Evolutionary conservation across 1,140 invertebrate species (phyloP).

Genomic region (Brachionus asplanchnoidis): DNA sequence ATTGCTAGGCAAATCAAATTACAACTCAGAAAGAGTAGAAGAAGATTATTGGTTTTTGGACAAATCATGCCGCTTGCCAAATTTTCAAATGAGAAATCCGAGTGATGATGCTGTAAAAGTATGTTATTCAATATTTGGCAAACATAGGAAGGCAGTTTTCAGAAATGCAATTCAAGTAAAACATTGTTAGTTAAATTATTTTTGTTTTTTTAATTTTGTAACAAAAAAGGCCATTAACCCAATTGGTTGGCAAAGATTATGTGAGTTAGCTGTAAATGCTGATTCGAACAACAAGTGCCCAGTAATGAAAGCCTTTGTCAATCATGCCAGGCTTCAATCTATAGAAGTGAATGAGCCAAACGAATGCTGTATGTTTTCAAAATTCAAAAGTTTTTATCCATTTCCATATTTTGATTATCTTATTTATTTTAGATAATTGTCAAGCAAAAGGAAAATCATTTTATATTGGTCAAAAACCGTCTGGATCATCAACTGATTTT

Average conservation of each 20-base stretch:
- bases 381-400: neutral
- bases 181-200: neutral
- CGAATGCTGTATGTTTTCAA: conserved; percentile 20
- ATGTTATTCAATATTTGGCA: conserved; percentile 21
- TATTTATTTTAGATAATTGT: neutral
- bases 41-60: conserved; percentile 27
- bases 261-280: neutral
- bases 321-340: conserved; percentile 18
- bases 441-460: conserved; percentile 10
- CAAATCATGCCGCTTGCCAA: neutral
- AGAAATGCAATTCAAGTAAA: conserved; percentile 16
- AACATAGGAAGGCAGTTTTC: neutral
- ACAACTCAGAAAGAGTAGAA: neutral
- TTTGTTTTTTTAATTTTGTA: neutral
- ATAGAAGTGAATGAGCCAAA: conserved; percentile 10
- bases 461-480: neutral
- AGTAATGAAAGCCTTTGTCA: conserved; percentile 17
- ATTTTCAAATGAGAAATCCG: neutral
- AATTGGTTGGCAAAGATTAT: conserved; percentile 16
- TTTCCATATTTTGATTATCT: neutral
- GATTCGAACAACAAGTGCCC: conserved; percentile 12
- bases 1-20: conserved; percentile 14
- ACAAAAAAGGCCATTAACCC: neutral
- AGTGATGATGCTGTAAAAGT: conserved; percentile 15
- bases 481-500: neutral